A percentile compares a stretch with the other conserved stretches of the same genome.
Conservation (phyloP, 2,113 vertebrate genomes). For the Phalacrocorax pelagicus region DNA sequence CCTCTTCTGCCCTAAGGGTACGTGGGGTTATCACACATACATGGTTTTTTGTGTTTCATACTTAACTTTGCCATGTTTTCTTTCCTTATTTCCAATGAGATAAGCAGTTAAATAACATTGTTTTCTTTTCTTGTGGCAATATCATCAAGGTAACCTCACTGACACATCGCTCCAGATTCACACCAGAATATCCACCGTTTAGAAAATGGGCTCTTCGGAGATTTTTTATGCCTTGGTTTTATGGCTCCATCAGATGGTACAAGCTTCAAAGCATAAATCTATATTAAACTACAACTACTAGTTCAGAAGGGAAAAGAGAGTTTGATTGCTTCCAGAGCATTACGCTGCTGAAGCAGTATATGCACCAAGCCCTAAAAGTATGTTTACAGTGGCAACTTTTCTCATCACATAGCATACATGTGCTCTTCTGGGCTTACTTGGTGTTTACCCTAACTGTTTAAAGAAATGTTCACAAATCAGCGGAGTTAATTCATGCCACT, state of each 20-base stretch:
- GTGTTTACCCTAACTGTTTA: background rate
- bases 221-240: background rate
- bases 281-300: background rate
- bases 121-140: slow-evolving; percentile 6
- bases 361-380: background rate
- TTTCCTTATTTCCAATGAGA: background rate
- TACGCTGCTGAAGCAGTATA: background rate
- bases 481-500: background rate
- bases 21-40: background rate
- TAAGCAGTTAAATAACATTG: background rate
- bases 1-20: slow-evolving; percentile 13
- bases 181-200: background rate
- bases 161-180: background rate
- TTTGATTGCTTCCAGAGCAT: background rate
- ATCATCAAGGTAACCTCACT: background rate
- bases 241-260: background rate
- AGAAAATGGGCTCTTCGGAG: background rate
- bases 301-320: background rate
- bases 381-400: background rate
- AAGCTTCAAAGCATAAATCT: background rate
- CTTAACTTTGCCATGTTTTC: background rate
- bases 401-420: background rate
- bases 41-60: background rate
- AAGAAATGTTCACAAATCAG: background rate
- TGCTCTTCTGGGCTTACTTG: background rate